Conservation (phyloP, 2,797 vertebrate species). For the Acanthopagrus latus region DNA sequence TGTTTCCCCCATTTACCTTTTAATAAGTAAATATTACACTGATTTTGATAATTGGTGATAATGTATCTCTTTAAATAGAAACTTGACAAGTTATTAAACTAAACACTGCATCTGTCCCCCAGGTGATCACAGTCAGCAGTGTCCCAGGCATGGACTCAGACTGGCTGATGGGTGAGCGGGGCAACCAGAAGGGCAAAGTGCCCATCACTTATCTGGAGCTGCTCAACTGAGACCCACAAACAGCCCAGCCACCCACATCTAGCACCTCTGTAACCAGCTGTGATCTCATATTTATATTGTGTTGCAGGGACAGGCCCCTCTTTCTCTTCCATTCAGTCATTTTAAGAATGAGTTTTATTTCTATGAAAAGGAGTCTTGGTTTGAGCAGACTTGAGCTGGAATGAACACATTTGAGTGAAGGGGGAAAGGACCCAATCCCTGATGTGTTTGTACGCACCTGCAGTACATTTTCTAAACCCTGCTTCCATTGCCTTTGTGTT, state of each 20-base stretch:
- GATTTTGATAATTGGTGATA: neutral
- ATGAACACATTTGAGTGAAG: constrained; percentile 29
- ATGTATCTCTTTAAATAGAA: neutral
- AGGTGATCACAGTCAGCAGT: constrained; percentile 97
- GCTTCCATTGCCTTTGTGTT: constrained; percentile 83
- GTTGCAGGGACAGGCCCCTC: constrained; percentile 53
- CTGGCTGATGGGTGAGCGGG: constrained; percentile 98
- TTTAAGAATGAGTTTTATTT: constrained; percentile 38
- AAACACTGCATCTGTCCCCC: constrained; percentile 18
- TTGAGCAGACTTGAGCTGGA: constrained; percentile 31
- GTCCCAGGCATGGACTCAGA: constrained; percentile 97
- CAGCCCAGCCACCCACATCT: neutral
- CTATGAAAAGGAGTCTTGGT: constrained; percentile 22
- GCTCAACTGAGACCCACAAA: constrained; percentile 88
- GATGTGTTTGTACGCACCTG: constrained; percentile 78
- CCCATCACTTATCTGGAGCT: constrained; percentile 99
- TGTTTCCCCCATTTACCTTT: neutral
- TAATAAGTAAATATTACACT: neutral
- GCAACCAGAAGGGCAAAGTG: constrained; percentile 97
- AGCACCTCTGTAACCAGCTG: constrained; percentile 41
- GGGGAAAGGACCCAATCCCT: constrained; percentile 38
- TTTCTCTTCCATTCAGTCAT: constrained; percentile 47
- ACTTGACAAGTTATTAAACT: neutral
- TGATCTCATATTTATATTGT: constrained; percentile 71
- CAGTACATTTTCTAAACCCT: constrained; percentile 84